Evolutionary conservation across 2,113 vertebrate species (phyloP).

Genomic region (Coturnix japonica): DNA sequence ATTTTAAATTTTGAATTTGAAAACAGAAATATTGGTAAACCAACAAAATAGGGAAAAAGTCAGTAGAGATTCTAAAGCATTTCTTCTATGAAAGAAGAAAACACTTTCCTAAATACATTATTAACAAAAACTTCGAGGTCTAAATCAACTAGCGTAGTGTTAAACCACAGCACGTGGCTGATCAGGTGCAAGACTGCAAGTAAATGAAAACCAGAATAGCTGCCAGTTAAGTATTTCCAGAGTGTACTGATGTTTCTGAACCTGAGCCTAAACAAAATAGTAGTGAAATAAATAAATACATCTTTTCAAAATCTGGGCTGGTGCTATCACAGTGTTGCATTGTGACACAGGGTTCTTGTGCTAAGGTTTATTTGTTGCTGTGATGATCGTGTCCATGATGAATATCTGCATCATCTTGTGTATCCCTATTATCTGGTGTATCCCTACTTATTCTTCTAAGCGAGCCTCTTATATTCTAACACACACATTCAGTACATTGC

Average conservation of each 20-base stretch:
- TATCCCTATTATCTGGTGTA: no score
- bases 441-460: no score
- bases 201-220: not conserved
- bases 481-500: no score
- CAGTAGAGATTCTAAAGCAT: not conserved
- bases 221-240: not conserved
- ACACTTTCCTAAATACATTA: not conserved
- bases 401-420: no score
- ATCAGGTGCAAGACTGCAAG: not conserved
- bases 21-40: not conserved
- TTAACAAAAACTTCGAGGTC: not conserved
- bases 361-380: no score
- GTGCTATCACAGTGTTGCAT: not conserved
- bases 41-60: not conserved
- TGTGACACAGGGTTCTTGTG: no score
- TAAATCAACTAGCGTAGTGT: not conserved
- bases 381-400: no score
- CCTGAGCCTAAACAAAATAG: not conserved
- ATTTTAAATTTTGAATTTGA: not conserved
- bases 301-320: not conserved
- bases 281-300: not conserved
- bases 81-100: not conserved
- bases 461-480: no score
- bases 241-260: not conserved
- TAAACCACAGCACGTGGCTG: not conserved